Evolutionary conservation across 2,113 vertebrate genomes (phyloP).

Genomic region (Gulo gulo): DNA sequence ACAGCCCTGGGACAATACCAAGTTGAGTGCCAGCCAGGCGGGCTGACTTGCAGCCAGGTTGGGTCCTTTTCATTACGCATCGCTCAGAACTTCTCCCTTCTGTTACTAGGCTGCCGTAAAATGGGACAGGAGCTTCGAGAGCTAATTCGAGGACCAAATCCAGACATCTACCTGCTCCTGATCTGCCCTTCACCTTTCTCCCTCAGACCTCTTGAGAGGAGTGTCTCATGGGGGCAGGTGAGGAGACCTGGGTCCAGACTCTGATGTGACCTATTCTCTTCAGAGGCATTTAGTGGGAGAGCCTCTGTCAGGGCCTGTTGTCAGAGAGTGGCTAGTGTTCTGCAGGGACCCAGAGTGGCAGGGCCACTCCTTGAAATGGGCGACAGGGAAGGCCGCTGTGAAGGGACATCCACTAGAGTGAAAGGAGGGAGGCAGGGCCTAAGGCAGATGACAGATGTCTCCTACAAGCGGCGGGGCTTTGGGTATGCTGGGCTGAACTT

Average conservation of each 20-base stretch:
- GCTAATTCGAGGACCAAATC: not conserved
- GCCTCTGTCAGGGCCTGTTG: not conserved
- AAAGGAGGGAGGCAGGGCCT: not conserved
- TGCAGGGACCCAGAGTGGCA: not conserved
- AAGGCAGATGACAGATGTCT: not conserved
- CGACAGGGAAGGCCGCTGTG: not conserved
- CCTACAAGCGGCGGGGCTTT: not conserved
- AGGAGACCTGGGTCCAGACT: not conserved
- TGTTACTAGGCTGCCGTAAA: not conserved
- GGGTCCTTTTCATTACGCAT: not conserved
- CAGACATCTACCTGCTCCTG: not conserved
- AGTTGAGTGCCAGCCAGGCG: not conserved
- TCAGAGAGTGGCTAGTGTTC: not conserved
- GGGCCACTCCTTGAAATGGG: not conserved
- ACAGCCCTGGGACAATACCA: not conserved
- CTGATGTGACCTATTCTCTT: not conserved
- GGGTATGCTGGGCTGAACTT: not conserved
- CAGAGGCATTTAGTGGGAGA: not conserved
- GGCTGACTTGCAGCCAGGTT: not conserved
- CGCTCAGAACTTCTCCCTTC: not conserved
- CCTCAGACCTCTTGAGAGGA: not conserved
- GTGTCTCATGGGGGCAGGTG: fast-evolving
- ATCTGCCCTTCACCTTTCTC: not conserved
- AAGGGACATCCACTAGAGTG: not conserved
- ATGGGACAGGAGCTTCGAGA: not conserved